Percentiles rank a stretch among this genome's conserved stretches.
phyloP scores from a whole-genome alignment of 2,888 invertebrate genomes.

The Trissolcus japonicus region DNA sequence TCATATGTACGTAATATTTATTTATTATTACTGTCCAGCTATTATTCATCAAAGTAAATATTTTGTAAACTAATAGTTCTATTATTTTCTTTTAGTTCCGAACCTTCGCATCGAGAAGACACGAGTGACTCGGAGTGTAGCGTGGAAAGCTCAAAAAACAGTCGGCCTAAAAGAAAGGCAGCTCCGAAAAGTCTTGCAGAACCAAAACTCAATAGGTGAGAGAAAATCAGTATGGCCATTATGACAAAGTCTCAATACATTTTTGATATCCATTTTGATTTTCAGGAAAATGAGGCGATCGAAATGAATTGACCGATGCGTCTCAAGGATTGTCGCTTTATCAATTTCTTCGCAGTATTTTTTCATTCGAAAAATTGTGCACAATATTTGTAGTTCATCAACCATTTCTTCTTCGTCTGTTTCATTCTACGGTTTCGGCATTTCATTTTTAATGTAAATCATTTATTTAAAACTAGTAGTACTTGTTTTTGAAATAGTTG shows the following conservation, averaged over 20 bases:
- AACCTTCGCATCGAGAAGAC: too few species aligned
- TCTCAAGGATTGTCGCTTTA: background rate
- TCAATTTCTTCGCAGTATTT: background rate
- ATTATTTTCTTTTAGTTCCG: too few species aligned
- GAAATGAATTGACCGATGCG: background rate
- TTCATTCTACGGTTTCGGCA: too few species aligned
- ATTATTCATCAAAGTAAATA: background rate
- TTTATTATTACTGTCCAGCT: too few species aligned
- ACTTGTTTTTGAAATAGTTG: too few species aligned
- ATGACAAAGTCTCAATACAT: background rate
- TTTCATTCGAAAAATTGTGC: background rate
- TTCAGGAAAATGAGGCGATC: background rate
- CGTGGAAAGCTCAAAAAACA: conserved; percentile 1
- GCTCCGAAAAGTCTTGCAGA: conserved; percentile 24
- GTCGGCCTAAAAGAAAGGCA: conserved; percentile 20
- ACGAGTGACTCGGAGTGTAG: conserved; percentile 26
- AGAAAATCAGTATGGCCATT: background rate
- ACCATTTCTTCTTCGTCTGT: too few species aligned
- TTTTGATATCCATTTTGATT: background rate
- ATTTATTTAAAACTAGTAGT: too few species aligned
- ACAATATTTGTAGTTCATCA: background rate
- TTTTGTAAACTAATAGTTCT: background rate
- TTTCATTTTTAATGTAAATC: too few species aligned
- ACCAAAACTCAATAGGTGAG: conserved; percentile 14
- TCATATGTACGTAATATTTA: background rate